phyloP scores from a whole-genome alignment of 2,113 vertebrate species.

The Nyctereutes procyonoides region DNA sequence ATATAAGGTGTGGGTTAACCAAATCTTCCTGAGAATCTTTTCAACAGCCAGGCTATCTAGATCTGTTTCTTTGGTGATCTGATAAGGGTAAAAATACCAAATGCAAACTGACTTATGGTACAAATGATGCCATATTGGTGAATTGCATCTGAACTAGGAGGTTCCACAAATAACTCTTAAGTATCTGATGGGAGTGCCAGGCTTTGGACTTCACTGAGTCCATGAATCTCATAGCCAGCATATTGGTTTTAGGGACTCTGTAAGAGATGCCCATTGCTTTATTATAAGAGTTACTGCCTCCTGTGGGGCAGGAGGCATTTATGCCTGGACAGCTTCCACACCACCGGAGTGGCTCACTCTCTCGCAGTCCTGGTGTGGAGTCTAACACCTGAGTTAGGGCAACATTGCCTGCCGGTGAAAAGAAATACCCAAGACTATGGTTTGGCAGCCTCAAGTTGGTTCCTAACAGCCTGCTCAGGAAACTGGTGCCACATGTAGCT shows the following conservation, averaged over 20 bases:
- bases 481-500: rapidly evolving
- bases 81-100: neutral
- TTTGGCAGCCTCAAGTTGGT: neutral
- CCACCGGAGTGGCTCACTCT: rapidly evolving
- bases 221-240: neutral
- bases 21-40: neutral
- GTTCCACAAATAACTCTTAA: neutral
- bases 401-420: neutral
- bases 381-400: neutral
- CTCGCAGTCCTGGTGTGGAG: neutral
- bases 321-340: neutral
- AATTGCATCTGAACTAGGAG: neutral
- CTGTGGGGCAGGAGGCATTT: neutral
- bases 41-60: neutral
- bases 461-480: no score
- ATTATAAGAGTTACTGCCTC: neutral
- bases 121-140: neutral
- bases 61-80: neutral
- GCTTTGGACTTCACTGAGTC: neutral
- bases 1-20: neutral
- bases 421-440: rapidly evolving
- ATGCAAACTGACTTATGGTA: neutral
- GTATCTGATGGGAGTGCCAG: neutral
- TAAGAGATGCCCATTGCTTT: neutral
- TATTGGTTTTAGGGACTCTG: neutral